Evolutionary conservation across 2,888 invertebrate species (phyloP).

Genomic region (Ophion slaviceki): DNA sequence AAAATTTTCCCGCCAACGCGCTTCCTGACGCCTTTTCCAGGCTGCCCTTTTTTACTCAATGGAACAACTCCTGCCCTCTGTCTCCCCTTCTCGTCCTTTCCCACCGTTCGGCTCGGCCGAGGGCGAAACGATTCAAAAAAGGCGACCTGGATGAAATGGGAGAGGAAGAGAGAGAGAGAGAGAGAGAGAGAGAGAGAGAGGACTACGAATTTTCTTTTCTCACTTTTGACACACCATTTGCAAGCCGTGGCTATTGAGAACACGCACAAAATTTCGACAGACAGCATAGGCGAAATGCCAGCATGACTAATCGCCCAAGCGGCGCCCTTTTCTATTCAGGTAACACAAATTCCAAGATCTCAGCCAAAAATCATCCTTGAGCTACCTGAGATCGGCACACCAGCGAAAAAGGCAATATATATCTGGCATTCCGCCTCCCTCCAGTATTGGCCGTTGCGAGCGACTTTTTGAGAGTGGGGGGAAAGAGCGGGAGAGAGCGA

Average conservation of each 20-base stretch:
- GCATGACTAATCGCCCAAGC: constrained; percentile 67
- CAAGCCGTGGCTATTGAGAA: constrained; percentile 26
- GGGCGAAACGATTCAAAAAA: background rate
- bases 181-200: background rate
- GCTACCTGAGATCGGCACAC: background rate
- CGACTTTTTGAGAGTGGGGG: background rate
- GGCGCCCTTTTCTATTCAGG: constrained; percentile 71
- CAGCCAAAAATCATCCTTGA: constrained; percentile 46
- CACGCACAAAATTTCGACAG: constrained; percentile 62
- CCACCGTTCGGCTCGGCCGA: background rate
- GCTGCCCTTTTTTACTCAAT: constrained; percentile 41
- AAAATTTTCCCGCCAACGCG: constrained; percentile 63
- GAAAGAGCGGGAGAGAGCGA: background rate
- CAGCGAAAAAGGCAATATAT: constrained; percentile 12
- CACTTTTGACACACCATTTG: constrained; percentile 30
- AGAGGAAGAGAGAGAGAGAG: background rate
- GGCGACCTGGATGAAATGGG: background rate
- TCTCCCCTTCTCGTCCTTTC: background rate
- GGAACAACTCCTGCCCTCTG: background rate
- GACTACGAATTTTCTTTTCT: constrained; percentile 17
- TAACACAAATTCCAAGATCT: constrained; percentile 47
- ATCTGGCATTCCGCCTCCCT: background rate
- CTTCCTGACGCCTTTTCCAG: constrained; percentile 29
- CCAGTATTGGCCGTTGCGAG: background rate
- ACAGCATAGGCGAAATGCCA: constrained; percentile 41